These are phyloP conservation scores for Pampus argenteus DNA, from an alignment of 2,797 vertebrate species.

Conservation along the genomic window DNA sequence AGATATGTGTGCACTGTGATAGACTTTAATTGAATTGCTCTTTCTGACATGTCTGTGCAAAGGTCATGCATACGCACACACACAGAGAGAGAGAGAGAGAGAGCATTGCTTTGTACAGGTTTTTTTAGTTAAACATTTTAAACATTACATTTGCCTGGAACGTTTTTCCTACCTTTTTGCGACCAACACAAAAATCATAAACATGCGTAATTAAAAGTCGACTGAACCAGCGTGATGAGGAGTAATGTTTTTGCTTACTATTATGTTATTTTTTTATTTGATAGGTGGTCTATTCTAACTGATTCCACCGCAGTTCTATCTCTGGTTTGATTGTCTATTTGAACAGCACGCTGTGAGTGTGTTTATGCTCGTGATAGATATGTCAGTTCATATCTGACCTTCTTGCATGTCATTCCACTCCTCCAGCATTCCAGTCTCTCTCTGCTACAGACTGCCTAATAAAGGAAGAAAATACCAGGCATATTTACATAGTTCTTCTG, in stretches of 20 bases:
- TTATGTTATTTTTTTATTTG: neutral
- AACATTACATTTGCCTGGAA: conserved; percentile 8
- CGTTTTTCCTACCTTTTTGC: neutral
- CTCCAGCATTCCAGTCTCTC: neutral
- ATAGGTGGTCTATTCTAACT: neutral
- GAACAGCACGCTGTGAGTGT: neutral
- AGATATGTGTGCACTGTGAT: conserved; percentile 44
- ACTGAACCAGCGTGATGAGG: neutral
- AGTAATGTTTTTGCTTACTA: neutral
- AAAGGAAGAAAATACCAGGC: neutral
- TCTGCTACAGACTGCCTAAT: neutral
- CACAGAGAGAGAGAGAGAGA: neutral
- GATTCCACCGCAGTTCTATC: neutral
- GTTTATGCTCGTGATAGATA: neutral
- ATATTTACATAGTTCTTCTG: neutral
- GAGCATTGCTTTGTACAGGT: neutral
- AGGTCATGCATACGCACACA: conserved; percentile 39
- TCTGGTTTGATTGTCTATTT: neutral
- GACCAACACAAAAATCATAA: neutral
- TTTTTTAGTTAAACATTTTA: conserved; percentile 30
- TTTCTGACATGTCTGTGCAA: conserved; percentile 56
- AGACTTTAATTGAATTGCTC: conserved; percentile 70
- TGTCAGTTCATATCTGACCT: neutral
- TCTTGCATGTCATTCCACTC: too few species aligned
- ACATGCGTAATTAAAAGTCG: neutral